These are phyloP conservation scores for Sinonovacula constricta DNA, from an alignment of 1,140 invertebrate species.

Conservation along the genomic window DNA sequence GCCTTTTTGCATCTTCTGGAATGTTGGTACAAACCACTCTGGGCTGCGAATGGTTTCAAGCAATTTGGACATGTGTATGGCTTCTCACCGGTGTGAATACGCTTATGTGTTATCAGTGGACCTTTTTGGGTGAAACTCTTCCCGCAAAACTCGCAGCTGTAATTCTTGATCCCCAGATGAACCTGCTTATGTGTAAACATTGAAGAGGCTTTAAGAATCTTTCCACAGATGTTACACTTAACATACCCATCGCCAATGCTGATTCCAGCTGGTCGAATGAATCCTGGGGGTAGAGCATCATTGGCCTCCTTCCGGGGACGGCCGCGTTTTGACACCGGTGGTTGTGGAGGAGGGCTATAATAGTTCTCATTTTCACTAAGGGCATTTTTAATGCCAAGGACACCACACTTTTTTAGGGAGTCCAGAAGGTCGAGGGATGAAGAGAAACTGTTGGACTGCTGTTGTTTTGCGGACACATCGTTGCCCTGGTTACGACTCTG, in stretches of 20 bases:
- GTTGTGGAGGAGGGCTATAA: neutral
- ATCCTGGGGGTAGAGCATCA: slow-evolving; percentile 24
- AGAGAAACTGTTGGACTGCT: too few relatives aligned
- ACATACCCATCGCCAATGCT: slow-evolving; percentile 44
- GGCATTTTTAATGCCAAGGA: too few relatives aligned
- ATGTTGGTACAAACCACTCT: slow-evolving; percentile 42
- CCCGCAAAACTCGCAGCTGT: slow-evolving; percentile 58
- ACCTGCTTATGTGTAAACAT: slow-evolving; percentile 47
- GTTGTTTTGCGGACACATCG: too few relatives aligned
- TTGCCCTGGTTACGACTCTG: too few relatives aligned
- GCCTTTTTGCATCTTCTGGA: slow-evolving; percentile 13
- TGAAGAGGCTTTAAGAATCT: slow-evolving; percentile 40
- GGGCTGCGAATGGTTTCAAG: slow-evolving; percentile 35
- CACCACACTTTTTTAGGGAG: too few relatives aligned
- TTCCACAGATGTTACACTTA: slow-evolving; percentile 45
- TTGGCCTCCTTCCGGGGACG: slow-evolving; percentile 31
- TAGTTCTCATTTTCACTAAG: too few relatives aligned
- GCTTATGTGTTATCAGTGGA: slow-evolving; percentile 54
- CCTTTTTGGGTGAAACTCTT: slow-evolving; percentile 62
- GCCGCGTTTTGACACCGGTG: slow-evolving; percentile 7
- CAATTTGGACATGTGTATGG: slow-evolving; percentile 60
- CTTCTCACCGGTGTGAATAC: slow-evolving; percentile 64
- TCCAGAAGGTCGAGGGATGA: too few relatives aligned
- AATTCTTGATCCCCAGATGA: slow-evolving; percentile 39
- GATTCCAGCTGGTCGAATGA: slow-evolving; percentile 29